Percentiles rank a stretch among this genome's conserved stretches.
phyloP scores from a whole-genome alignment of 2,113 vertebrate genomes.

The Pleuronectes platessa region DNA sequence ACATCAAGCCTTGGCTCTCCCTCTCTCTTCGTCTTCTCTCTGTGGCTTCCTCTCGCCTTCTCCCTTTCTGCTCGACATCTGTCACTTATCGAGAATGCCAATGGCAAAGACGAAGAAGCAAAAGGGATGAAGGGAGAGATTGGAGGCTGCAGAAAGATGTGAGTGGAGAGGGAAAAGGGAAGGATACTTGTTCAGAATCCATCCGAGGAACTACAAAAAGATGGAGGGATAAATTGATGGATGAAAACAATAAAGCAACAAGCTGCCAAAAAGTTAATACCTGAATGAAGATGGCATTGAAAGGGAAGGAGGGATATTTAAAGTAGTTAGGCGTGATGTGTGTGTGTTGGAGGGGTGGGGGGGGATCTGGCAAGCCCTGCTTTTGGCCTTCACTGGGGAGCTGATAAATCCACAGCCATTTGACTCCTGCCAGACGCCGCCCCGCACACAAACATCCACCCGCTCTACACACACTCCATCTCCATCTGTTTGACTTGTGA shows the following conservation, averaged over 20 bases:
- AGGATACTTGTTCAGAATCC: neutral
- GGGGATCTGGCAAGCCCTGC: constrained; percentile 46
- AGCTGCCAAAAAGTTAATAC: constrained; percentile 1
- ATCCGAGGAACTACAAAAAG: constrained; percentile 13
- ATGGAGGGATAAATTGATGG: constrained; percentile 10
- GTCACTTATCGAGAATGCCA: constrained; percentile 35
- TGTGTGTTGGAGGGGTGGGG: neutral
- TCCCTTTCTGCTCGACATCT: constrained; percentile 16
- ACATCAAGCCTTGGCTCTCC: constrained; percentile 22
- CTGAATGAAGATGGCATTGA: constrained; percentile 17
- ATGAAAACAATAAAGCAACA: constrained; percentile 24
- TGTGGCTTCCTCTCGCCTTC: neutral
- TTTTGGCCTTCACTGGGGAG: constrained; percentile 60
- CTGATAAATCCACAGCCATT: constrained; percentile 74
- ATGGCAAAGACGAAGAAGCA: constrained; percentile 19
- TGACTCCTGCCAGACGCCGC: constrained; percentile 73
- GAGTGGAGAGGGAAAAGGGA: neutral
- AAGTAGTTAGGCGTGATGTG: neutral
- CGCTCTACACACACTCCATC: constrained; percentile 40
- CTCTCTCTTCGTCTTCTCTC: neutral
- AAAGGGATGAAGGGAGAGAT: constrained; percentile 1
- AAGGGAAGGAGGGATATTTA: constrained; percentile 9
- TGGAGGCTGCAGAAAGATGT: neutral
- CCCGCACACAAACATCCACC: constrained; percentile 21
- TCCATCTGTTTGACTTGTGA: constrained; percentile 76